Conservation (phyloP, 2,797 vertebrate species). For the Premnoplex brunnescens region DNA sequence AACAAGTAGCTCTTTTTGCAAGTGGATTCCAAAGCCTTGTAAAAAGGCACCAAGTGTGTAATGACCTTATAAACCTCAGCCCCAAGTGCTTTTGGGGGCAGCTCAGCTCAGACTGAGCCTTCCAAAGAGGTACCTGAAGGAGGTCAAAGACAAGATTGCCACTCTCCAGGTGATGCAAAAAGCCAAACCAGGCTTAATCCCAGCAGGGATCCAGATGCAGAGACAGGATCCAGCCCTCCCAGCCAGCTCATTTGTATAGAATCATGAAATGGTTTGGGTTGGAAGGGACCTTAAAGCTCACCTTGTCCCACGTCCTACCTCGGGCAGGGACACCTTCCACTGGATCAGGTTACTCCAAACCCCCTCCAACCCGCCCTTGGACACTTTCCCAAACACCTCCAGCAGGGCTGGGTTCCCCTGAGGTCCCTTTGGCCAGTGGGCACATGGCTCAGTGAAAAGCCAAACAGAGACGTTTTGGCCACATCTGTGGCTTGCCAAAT, state of each 20-base stretch:
- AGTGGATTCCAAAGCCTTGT: background rate
- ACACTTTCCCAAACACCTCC: background rate
- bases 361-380: rapidly evolving
- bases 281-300: background rate
- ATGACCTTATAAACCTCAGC: background rate
- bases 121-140: rapidly evolving
- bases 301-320: background rate
- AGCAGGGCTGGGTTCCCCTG: rapidly evolving
- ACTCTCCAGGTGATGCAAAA: background rate
- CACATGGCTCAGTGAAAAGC: background rate
- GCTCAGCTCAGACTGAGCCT: background rate
- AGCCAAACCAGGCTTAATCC: background rate
- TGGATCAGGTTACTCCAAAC: background rate
- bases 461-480: rapidly evolving
- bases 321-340: background rate
- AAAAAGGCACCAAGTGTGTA: background rate
- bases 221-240: background rate
- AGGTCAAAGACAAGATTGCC: rapidly evolving
- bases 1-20: background rate
- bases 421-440: rapidly evolving
- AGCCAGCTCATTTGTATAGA: background rate
- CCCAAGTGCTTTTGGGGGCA: background rate
- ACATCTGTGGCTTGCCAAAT: background rate
- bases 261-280: background rate
- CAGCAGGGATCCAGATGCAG: background rate